Evolutionary conservation across 2,888 invertebrate species (phyloP).

Genomic region (Thereva nobilitata): DNA sequence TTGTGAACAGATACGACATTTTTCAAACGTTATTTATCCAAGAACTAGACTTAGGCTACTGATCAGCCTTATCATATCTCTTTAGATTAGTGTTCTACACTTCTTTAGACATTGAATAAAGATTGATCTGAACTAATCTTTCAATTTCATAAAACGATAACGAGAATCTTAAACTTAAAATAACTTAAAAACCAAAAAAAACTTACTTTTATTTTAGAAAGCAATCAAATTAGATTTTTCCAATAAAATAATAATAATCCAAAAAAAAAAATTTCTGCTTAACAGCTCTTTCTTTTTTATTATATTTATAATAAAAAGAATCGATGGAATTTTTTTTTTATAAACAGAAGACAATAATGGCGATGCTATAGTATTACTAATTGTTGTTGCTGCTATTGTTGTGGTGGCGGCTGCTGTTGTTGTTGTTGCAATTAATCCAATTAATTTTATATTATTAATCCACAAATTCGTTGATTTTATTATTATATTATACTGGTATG

Average conservation of each 20-base stretch:
- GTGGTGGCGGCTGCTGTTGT: too few relatives aligned
- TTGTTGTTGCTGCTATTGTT: too few relatives aligned
- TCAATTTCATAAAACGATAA: background rate
- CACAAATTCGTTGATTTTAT: slow-evolving; percentile 26
- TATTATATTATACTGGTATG: slow-evolving; percentile 8
- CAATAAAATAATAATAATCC: slow-evolving; percentile 16
- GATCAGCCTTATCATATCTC: too few relatives aligned
- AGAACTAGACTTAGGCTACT: too few relatives aligned
- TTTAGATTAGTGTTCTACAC: too few relatives aligned
- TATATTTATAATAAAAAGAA: background rate
- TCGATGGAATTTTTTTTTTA: slow-evolving; percentile 12
- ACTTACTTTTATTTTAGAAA: slow-evolving; percentile 35
- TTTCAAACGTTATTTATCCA: too few relatives aligned
- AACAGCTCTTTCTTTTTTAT: slow-evolving; percentile 5
- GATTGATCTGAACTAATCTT: background rate
- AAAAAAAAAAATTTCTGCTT: slow-evolving; percentile 32
- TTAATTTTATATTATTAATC: slow-evolving; percentile 23
- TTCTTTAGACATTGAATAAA: too few relatives aligned
- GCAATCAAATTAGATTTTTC: slow-evolving; percentile 30
- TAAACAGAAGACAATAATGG: slow-evolving; percentile 19
- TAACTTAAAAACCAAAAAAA: background rate
- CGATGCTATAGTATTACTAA: background rate
- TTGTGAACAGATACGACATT: too few relatives aligned
- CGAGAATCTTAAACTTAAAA: background rate
- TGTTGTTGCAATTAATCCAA: slow-evolving; percentile 27